A percentile compares a stretch with the other conserved stretches of the same genome.
Conservation (phyloP, 1,140 invertebrate species). For the Platyscapa corneri region DNA sequence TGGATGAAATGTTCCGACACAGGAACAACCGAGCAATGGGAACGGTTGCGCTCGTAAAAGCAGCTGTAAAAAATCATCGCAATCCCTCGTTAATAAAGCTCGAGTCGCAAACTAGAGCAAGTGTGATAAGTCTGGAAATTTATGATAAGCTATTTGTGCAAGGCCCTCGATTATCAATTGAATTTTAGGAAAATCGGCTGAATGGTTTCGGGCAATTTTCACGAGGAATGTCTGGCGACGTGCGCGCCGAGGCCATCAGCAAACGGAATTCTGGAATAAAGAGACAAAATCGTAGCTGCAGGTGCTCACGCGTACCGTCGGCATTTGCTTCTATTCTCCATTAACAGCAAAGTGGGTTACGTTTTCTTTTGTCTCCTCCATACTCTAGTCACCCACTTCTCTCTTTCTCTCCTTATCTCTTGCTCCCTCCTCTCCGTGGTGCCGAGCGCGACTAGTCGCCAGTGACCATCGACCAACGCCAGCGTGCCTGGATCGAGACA, state of each 20-base stretch:
- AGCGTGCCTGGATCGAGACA: not conserved
- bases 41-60: too few relatives aligned
- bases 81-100: not conserved
- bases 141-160: not conserved
- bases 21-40: too few relatives aligned
- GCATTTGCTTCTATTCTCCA: constrained; percentile 46
- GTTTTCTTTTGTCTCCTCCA: constrained; percentile 58
- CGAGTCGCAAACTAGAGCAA: not conserved
- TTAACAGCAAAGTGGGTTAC: constrained; percentile 58
- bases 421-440: too few relatives aligned
- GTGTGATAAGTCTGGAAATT: not conserved
- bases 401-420: not conserved
- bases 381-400: constrained; percentile 52
- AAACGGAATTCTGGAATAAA: not conserved
- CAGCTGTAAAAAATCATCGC: too few relatives aligned
- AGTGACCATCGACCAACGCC: too few relatives aligned
- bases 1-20: too few relatives aligned
- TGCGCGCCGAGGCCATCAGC: not conserved
- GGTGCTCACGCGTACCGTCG: not conserved
- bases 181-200: not conserved
- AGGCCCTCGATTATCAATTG: not conserved
- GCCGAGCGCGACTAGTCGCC: too few relatives aligned
- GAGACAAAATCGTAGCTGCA: not conserved
- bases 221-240: not conserved
- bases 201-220: not conserved